These are phyloP conservation scores for Lepus oiostolus DNA, from an alignment of 2,797 vertebrate species.

Conservation along the genomic window DNA sequence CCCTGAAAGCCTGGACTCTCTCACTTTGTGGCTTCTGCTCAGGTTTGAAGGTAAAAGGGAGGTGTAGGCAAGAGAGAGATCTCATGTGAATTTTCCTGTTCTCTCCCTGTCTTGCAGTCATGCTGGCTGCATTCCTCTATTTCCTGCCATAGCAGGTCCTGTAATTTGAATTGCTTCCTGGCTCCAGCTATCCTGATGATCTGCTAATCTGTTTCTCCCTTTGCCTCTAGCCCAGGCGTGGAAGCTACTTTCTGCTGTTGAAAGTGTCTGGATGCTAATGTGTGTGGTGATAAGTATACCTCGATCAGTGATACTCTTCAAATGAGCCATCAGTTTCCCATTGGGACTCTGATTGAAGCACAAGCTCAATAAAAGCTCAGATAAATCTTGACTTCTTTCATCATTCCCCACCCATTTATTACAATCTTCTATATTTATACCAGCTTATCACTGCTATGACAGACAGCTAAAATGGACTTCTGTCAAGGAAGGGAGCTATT, in stretches of 20 bases:
- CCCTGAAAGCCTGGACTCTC: background rate
- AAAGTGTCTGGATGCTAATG: background rate
- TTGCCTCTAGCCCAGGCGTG: background rate
- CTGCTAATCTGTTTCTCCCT: background rate
- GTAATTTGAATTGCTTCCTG: background rate
- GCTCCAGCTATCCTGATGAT: background rate
- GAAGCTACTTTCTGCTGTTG: background rate
- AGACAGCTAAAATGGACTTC: background rate
- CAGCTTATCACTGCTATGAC: background rate
- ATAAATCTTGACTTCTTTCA: background rate
- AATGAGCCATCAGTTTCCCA: background rate
- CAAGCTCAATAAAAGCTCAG: background rate
- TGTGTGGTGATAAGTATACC: background rate
- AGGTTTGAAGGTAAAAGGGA: background rate
- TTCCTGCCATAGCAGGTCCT: background rate
- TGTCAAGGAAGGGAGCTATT: background rate
- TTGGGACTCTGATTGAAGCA: background rate
- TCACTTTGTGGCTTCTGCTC: background rate
- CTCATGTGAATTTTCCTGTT: background rate
- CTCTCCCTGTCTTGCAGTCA: background rate
- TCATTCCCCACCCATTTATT: background rate
- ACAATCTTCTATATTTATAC: background rate
- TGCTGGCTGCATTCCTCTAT: background rate
- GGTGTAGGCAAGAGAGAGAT: background rate
- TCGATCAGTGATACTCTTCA: background rate